Base-by-base conservation (phyloP, 2,797 vertebrate genomes). In the Cetoscarus ocellatus region DNA sequence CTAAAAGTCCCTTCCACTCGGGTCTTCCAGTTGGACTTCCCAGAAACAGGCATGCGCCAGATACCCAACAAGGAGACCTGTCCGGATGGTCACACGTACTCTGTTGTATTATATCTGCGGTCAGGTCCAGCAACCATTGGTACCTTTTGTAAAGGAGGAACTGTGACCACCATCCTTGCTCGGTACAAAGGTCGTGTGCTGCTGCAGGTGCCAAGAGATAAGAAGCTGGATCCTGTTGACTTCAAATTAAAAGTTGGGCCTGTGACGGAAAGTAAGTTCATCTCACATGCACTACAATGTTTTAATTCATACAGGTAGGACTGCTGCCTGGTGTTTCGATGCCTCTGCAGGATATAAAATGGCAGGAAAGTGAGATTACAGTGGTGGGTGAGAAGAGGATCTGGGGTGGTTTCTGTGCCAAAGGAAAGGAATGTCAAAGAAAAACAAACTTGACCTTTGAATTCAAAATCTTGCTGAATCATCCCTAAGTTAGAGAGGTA, bases 11-110 rank as follows among this genome's bases (percentile, higher is more conserved):
- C 8, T 0, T 0, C 67, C 1, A 48, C 7, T 27, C 69, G 27
- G 2, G 44, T 86, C 1, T 93, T 98, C 8, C 96, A 96, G 10
- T 80, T 99, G 50, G 93, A 93, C 62, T 98, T 99, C 83, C 92
- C 95, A 19, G 51, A 67, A 12, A 77, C 91, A 0, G 96, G 95
- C 86, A 92, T 98, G 85, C 92, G 79, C 27, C 98, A 98, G 93
- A 90, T 98, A 18, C 68, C 80, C n/a, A 94, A 93, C 0, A 83
- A 77, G 4, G 90, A 94, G 6, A 75, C 0, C 0, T 99, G 98
- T 86, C 90, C 92, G 0, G 95, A 97, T 1, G 88, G 83, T 0
- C 77, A 95, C 73, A 94, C 91, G 0, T 97, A 97, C 86, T 83
- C 78, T 12, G 67, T 99, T 18, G 0, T 91, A 1, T 68, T 45